Evolutionary conservation across 2,888 invertebrate species (phyloP).

Genomic region (Mesorhabditis sp.): DNA sequence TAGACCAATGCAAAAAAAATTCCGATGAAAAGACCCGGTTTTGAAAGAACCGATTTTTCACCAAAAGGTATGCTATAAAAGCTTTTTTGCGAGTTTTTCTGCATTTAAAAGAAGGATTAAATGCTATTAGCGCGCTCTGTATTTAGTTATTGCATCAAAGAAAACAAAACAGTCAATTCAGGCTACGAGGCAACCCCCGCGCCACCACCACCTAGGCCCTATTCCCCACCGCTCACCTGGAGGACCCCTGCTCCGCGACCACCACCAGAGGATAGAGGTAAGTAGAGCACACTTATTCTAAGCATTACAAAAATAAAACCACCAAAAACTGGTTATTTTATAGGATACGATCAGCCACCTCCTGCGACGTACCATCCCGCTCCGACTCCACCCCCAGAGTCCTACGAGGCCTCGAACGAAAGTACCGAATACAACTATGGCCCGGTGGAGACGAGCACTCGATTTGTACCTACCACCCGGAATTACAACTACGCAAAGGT

Average conservation of each 20-base stretch:
- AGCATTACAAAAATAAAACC: too few relatives aligned
- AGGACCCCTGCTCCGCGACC: slow-evolving; percentile 1
- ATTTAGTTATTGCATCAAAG: too few relatives aligned
- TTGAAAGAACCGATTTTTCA: too few relatives aligned
- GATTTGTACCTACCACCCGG: neutral
- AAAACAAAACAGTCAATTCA: too few relatives aligned
- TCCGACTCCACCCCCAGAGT: neutral
- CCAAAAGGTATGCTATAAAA: too few relatives aligned
- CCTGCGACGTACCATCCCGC: neutral
- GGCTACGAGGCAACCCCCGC: neutral
- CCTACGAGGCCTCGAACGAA: neutral
- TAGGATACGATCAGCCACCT: neutral
- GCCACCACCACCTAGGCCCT: neutral
- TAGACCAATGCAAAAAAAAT: too few relatives aligned
- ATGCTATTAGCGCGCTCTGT: too few relatives aligned
- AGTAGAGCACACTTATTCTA: too few relatives aligned
- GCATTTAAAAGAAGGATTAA: too few relatives aligned
- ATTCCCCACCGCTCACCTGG: neutral
- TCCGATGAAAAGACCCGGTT: too few relatives aligned
- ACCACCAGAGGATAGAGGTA: neutral
- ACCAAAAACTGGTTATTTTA: too few relatives aligned
- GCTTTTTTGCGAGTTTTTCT: too few relatives aligned
- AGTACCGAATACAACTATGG: slow-evolving; percentile 1
- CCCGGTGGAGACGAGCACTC: neutral
- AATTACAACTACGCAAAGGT: neutral